These are phyloP conservation scores for Stenoptilia bipunctidactyla DNA, from an alignment of 2,888 invertebrate species.

Conservation along the genomic window DNA sequence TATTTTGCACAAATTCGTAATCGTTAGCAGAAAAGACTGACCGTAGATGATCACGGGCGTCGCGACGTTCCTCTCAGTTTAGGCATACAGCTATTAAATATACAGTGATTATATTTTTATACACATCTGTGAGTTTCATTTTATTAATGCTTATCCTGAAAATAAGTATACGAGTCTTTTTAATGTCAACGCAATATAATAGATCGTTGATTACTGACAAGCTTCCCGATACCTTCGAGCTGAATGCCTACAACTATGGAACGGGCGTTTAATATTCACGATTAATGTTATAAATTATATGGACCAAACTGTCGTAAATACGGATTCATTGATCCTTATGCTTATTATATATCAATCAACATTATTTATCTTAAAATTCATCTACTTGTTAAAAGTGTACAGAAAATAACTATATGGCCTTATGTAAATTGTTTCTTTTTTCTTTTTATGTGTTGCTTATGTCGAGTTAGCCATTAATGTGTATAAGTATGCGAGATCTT, in stretches of 20 bases:
- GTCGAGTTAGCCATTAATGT: constrained; percentile 29
- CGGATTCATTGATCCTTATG: constrained; percentile 63
- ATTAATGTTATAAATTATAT: constrained; percentile 66
- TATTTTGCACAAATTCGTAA: constrained; percentile 70
- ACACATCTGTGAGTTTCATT: neutral
- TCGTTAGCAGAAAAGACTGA: constrained; percentile 67
- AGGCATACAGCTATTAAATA: constrained; percentile 37
- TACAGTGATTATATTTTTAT: constrained; percentile 11
- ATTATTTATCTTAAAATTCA: constrained; percentile 65
- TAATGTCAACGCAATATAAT: neutral
- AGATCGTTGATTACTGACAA: neutral
- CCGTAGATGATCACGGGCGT: constrained; percentile 63
- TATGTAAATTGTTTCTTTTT: constrained; percentile 64
- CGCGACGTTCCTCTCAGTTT: constrained; percentile 39
- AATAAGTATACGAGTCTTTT: neutral
- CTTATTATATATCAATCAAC: constrained; percentile 58
- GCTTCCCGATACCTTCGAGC: neutral
- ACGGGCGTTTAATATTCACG: constrained; percentile 19
- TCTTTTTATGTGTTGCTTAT: constrained; percentile 53
- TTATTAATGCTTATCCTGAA: neutral
- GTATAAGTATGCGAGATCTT: neutral
- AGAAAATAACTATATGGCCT: constrained; percentile 66
- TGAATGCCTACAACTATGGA: constrained; percentile 10
- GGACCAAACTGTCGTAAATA: constrained; percentile 70
- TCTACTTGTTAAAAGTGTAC: constrained; percentile 68